These are phyloP conservation scores for Tachina grossa DNA, from an alignment of 2,888 invertebrate genomes.

Conservation along the genomic window DNA sequence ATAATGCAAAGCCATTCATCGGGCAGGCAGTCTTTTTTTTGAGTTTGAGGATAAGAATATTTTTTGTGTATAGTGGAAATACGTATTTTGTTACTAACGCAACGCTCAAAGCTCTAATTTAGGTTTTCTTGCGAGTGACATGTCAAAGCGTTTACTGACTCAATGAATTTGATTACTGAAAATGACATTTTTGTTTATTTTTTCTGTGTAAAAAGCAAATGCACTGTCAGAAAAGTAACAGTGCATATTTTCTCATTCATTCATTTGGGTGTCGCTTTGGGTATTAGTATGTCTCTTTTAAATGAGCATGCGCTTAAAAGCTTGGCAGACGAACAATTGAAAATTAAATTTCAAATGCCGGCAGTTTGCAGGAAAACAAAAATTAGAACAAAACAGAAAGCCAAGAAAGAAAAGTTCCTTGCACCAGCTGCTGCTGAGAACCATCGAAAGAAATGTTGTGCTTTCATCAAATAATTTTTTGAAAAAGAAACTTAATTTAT, in stretches of 20 bases:
- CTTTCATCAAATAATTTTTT: background rate
- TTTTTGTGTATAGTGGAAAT: too few species aligned
- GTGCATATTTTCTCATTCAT: background rate
- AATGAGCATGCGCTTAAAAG: slow-evolving; percentile 44
- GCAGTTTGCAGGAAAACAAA: slow-evolving; percentile 1
- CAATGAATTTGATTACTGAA: background rate
- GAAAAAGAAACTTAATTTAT: slow-evolving; percentile 13
- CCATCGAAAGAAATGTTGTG: background rate
- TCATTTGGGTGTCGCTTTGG: background rate
- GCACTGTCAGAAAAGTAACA: background rate
- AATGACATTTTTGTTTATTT: too few species aligned
- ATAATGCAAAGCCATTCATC: too few species aligned
- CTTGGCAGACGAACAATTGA: background rate
- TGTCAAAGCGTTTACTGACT: background rate
- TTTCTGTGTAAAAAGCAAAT: background rate
- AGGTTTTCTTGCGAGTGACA: too few species aligned
- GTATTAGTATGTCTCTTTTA: background rate
- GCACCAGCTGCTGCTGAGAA: slow-evolving; percentile 5
- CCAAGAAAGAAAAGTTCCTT: slow-evolving; percentile 33
- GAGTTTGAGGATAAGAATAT: too few species aligned
- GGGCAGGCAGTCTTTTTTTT: too few species aligned
- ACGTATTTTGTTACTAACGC: too few species aligned
- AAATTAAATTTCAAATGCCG: slow-evolving; percentile 13
- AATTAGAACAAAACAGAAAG: background rate
- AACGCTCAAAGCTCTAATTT: too few species aligned